Base-by-base conservation (phyloP, 30 jellyfish, hydroid and myxozoan species). In the Haliclystus octoradiatus region DNA sequence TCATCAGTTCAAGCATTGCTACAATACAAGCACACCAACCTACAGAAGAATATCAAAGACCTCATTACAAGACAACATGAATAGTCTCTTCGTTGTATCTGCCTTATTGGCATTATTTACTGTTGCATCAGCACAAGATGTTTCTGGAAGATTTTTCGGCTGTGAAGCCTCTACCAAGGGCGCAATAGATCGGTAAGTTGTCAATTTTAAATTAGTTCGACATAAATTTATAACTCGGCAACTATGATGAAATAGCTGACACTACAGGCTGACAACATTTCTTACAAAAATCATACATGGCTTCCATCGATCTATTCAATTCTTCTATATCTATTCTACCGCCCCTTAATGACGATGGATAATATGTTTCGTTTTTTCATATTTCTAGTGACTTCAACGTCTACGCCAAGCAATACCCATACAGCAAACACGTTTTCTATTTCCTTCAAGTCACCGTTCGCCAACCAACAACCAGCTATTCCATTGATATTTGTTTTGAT, bases 391-490 rank as follows among this genome's bases (percentile, higher is more conserved):
- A 40, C 57, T 40, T 40, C 57, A 40, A 40, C 19, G 57, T 40
- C 57, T 40, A 40, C 57, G 57, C 57, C 57, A 40, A 40, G 57
- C 57, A 40, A 19, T 40, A 40, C 57, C 57, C 57, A 40, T 19
- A 5, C 57, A 40, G 57, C 57, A 40, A 40, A 19, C 57, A 40
- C 57, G 57, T 40, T 19, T 40, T 40, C 57, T 40, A 40, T 40
- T 40, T 40, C 19, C 57, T 40, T 40, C 57, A 40, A 40, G 19
- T 40, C 57, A 40, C 57, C 57, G 57, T 40, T 5, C 57, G 57
- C 9, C 9, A 40, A 19, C 57, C 14, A 9, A 40, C 57, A 19
- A 40, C 9, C 14, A 19, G 57, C 57, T 40, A 40, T 40, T 40
- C 57, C 19, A 40, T 40, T 19, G 57, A 40, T 40, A 19, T 40